These are phyloP conservation scores for Protaetia brevitarsis DNA, from an alignment of 1,140 invertebrate species.

Conservation along the genomic window DNA sequence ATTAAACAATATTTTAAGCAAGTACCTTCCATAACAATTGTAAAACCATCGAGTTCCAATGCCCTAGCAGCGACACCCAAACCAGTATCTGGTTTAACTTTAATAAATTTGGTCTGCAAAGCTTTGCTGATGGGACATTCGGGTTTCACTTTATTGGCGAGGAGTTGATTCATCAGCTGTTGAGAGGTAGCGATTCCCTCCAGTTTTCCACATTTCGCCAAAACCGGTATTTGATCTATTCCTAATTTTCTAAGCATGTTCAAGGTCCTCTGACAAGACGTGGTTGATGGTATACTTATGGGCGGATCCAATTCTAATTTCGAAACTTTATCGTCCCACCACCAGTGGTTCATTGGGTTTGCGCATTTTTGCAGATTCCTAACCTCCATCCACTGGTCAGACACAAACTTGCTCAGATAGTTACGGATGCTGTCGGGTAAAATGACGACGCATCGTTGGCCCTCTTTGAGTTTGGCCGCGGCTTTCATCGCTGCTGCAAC, in stretches of 20 bases:
- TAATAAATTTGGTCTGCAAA: slow-evolving; percentile 71
- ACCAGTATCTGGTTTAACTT: slow-evolving; percentile 61
- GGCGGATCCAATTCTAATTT: slow-evolving; percentile 54
- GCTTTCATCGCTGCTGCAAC: slow-evolving; percentile 76
- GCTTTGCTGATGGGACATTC: slow-evolving; percentile 64
- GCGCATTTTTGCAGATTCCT: slow-evolving; percentile 59
- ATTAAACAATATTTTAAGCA: too few species aligned
- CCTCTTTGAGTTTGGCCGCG: slow-evolving; percentile 73
- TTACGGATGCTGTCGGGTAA: slow-evolving; percentile 95
- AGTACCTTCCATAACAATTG: slow-evolving; percentile 59
- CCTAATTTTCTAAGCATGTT: slow-evolving; percentile 65
- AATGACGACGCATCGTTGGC: slow-evolving; percentile 85
- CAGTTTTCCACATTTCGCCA: slow-evolving; percentile 62
- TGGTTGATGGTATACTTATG: slow-evolving; percentile 55
- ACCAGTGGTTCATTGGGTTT: slow-evolving; percentile 59
- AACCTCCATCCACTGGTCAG: slow-evolving; percentile 93
- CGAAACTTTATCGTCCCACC: slow-evolving; percentile 21
- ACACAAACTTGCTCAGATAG: slow-evolving; percentile 98
- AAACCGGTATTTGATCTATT: slow-evolving; percentile 70
- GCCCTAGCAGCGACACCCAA: slow-evolving; percentile 73
- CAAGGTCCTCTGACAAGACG: slow-evolving; percentile 65
- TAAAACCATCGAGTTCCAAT: slow-evolving; percentile 76
- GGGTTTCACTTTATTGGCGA: slow-evolving; percentile 62
- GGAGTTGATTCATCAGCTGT: slow-evolving; percentile 67
- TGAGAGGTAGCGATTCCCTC: slow-evolving; percentile 73